phyloP scores from a whole-genome alignment of 2,113 vertebrate species.

The Casuarius casuarius region DNA sequence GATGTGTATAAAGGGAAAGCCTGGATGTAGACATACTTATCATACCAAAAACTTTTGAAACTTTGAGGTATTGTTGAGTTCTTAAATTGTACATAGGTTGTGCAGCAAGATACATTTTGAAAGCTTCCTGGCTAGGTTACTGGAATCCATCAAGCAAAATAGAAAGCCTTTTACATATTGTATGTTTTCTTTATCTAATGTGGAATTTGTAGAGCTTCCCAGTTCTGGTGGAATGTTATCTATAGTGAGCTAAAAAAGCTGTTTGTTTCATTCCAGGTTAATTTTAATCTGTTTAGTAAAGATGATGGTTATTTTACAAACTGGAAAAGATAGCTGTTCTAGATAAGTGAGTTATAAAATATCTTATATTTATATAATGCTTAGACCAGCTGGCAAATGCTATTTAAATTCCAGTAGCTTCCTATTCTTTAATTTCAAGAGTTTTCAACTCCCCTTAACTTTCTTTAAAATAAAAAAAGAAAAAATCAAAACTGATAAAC shows the following conservation, averaged over 20 bases:
- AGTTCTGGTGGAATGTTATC: not conserved
- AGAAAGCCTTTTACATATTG: fast-evolving
- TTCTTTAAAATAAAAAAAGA: not conserved
- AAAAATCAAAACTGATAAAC: not conserved
- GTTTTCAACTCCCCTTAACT: not conserved
- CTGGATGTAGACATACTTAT: not conserved
- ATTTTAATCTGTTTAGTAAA: not conserved
- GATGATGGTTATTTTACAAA: not conserved
- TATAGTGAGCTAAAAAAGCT: not conserved
- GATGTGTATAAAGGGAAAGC: not conserved
- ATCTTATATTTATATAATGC: not conserved
- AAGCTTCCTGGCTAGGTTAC: not conserved
- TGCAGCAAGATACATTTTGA: not conserved
- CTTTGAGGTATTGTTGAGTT: not conserved
- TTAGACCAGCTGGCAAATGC: not conserved
- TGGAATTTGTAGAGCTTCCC: not conserved
- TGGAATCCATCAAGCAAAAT: not conserved
- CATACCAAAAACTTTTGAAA: not conserved
- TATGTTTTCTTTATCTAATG: not conserved
- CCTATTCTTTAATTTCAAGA: not conserved
- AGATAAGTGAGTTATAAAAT: not conserved
- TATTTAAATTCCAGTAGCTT: not conserved
- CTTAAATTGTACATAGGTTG: not conserved
- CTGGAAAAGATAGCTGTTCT: not conserved
- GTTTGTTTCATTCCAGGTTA: not conserved